A percentile compares a stretch with the other conserved stretches of the same genome.
Conservation (phyloP, 2,888 invertebrate species). For the Adelphocoris suturalis region DNA sequence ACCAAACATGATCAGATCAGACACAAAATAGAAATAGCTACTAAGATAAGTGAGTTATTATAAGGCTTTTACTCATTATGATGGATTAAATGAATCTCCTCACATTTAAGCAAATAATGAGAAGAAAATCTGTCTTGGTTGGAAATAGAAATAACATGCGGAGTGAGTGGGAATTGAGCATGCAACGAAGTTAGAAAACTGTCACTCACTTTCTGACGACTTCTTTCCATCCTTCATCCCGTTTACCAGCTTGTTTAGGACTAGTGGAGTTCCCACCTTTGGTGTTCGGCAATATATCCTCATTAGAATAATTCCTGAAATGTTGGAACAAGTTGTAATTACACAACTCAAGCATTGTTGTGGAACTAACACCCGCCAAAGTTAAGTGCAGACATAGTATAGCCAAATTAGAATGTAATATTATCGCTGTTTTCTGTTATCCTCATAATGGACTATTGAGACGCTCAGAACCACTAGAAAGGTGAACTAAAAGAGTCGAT, state of each 20-base stretch:
- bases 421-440: background rate
- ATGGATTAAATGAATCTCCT: no score
- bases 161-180: background rate
- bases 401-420: background rate
- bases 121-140: no score
- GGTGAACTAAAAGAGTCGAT: no score
- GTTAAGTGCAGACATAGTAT: no score
- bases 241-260: constrained; percentile 83
- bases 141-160: no score
- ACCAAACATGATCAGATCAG: no score
- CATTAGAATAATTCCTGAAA: constrained; percentile 63
- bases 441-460: constrained; percentile 1
- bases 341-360: background rate
- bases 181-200: background rate
- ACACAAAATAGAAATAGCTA: no score
- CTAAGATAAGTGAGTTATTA: no score
- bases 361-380: background rate
- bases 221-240: constrained; percentile 98
- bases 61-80: no score
- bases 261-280: constrained; percentile 79
- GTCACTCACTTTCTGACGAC: constrained; percentile 88
- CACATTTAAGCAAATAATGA: no score
- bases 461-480: no score
- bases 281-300: constrained; percentile 46
- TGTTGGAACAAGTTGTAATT: background rate